Base-by-base conservation (phyloP, 1,140 invertebrate species). In the Calliphora vicina region DNA sequence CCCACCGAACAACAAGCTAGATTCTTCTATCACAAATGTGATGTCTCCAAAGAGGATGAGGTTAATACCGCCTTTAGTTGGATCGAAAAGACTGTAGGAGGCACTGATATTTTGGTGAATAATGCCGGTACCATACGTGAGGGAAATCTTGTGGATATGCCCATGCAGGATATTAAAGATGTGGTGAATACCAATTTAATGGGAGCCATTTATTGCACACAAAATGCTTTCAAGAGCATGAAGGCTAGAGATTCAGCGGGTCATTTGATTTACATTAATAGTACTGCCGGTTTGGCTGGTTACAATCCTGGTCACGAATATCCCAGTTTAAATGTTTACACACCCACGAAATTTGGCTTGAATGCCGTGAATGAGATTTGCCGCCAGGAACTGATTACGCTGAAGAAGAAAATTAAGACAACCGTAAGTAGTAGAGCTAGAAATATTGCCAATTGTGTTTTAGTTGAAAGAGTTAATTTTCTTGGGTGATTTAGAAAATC, bases 61-160 rank as follows among this genome's bases (percentile, higher is more conserved):
- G 92, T 96, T 3, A 83, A 92, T n/a, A 85, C 88, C 5, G 91
- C 94, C 80, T 95, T 96, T 85, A 86, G 91, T 9, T 93, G 92
- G 92, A 91, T 94, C 1, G 92, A 93, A 80, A 86, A 90, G 12
- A 91, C 91, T 23, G 86, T 94, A 9, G 94, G 94, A 3, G 91
- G 92, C 6, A 90, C 94, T n/a, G 93, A 94, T 86, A 91, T 96
- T 5, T 91, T 94, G 76, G 89, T 96, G 3, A 95, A 95, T 86
- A 95, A 94, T 87, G 94, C 95, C 0, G 94, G 94, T 4, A 86
- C 89, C 17, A 23, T 86, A 1, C 81, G 86, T 1, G 78, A 82
- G 0, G 80, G 84, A 0, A 82, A 82, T 15, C 83, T 90, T 0
- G 83, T 87, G 8, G 84, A 85, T 45, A 89, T 84, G 2, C 86